phyloP scores from a whole-genome alignment of 2,797 vertebrate genomes.

The Siniperca undulata region DNA sequence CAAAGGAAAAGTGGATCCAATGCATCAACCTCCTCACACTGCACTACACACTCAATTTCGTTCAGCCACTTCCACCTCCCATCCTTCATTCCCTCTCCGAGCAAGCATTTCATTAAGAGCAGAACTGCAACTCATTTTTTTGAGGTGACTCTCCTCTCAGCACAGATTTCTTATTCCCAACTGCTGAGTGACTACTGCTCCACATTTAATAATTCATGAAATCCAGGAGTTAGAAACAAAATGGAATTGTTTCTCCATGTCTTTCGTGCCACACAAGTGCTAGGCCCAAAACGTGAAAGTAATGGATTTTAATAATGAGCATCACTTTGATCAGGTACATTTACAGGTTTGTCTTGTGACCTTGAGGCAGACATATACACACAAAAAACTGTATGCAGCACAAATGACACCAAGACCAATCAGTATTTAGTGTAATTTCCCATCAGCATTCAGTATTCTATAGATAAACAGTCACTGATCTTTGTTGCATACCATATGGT shows the following conservation, averaged over 20 bases:
- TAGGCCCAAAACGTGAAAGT: not conserved
- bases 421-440: not conserved
- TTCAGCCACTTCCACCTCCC: conserved; percentile 37
- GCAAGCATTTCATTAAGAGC: conserved; percentile 58
- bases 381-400: not conserved
- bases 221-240: conserved; percentile 41
- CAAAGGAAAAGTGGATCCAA: conserved; percentile 27
- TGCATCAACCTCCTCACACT: conserved; percentile 44
- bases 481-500: conserved; percentile 15
- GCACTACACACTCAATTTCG: conserved; percentile 50
- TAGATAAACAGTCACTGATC: not conserved
- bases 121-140: conserved; percentile 35
- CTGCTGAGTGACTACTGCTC: conserved; percentile 56
- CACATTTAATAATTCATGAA: conserved; percentile 67
- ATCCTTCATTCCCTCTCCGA: conserved; percentile 45
- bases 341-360: not conserved
- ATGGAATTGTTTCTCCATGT: conserved; percentile 28
- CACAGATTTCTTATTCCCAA: conserved; percentile 50
- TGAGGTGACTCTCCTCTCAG: conserved; percentile 37
- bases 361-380: not conserved
- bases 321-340: not conserved
- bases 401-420: not conserved
- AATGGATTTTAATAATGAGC: conserved; percentile 13
- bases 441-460: not conserved
- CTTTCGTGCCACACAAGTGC: not conserved